Base-by-base conservation (phyloP, 2,888 invertebrate genomes). In the Megalurothrips usitatus region DNA sequence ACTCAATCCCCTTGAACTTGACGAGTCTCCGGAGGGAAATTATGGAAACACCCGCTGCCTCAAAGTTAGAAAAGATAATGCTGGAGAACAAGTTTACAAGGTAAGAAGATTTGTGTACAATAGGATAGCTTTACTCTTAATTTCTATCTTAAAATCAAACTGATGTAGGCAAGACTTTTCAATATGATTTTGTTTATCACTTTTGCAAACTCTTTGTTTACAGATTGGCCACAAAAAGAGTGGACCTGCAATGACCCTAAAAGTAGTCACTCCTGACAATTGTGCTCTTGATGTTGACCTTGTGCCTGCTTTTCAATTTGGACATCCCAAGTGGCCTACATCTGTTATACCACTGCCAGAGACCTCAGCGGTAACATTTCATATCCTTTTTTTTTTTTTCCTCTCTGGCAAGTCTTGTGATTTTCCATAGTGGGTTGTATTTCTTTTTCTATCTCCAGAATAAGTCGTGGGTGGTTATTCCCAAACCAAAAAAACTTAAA, bases 181-280 rank as follows among this genome's bases (percentile, higher is more conserved):
- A 43, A 6, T 43, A 4, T 43, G 34, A 8, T 10, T 68, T 75
- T 23, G 23, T 23, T 23, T n/a, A 75, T 26, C 1, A 8, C 26
- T 23, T 23, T 3, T 68, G 11, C 68, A 23, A 12, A 8, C n/a
- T 75, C 26, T 10, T 11, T 11, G 23, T 75, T 89, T 88, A 81
- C 80, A 87, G 83, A 84, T 89, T 58, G 86, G 82, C 2, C 86
- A 88, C 81, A 87, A 84, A 80, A 88, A 89, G 83, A 86, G 88
- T 0, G 90, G 90, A 0, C 91, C 91, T 0, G 91, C 91, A 4
- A 90, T 89, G 84, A 91, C 91, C 0, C 83, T 91, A 9, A 86
- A 86, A 81, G 84, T 91, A 19, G 81, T 85, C 8, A 83, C 85
- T 26, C 87, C 88, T 78, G 82, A 83, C 0, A 23, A 23, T 8